Percentiles rank a stretch among this genome's conserved stretches.
phyloP scores from a whole-genome alignment of 2,797 vertebrate genomes.

The Chlorospingus flavigularis region DNA sequence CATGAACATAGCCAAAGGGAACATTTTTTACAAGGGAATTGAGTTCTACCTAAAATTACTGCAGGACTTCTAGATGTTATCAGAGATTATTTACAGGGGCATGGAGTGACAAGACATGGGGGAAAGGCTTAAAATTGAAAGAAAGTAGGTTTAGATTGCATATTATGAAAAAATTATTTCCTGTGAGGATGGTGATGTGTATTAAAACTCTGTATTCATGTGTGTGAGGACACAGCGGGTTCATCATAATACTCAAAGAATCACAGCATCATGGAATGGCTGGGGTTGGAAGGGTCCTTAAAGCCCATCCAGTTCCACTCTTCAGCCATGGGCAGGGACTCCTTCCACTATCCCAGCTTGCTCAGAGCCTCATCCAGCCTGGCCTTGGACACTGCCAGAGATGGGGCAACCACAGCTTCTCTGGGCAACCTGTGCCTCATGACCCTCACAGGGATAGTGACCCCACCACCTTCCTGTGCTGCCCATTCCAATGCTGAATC shows the following conservation, averaged over 20 bases:
- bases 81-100: not conserved
- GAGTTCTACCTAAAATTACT: not conserved
- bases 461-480: not conserved
- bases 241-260: not conserved
- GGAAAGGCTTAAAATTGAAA: not conserved
- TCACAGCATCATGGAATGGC: not conserved
- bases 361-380: accelerated
- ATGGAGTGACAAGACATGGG: not conserved
- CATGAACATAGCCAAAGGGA: not conserved
- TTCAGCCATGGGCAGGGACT: not conserved
- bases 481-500: not conserved
- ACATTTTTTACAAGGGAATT: not conserved
- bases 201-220: not conserved
- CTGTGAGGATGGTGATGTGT: no score
- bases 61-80: not conserved
- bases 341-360: accelerated
- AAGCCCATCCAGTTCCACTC: not conserved
- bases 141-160: not conserved
- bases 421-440: accelerated
- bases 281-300: not conserved
- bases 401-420: not conserved
- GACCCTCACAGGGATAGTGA: not conserved
- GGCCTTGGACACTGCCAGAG: not conserved
- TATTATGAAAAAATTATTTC: not conserved
- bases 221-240: not conserved